Base-by-base conservation (phyloP, 2,113 vertebrate genomes). In the Larimichthys polyactis region DNA sequence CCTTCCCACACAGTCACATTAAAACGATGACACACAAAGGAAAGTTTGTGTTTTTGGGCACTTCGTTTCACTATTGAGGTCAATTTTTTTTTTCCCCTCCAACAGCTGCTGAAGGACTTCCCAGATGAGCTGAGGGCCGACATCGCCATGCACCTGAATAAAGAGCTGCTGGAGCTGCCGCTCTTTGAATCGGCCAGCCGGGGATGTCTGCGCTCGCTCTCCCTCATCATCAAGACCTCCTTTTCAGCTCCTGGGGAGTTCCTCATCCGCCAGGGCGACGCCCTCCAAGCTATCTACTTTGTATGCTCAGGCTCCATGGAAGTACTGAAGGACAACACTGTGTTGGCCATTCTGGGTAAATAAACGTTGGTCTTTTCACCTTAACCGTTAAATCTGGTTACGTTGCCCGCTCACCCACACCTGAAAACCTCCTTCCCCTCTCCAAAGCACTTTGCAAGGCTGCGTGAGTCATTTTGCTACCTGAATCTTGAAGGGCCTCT, bases 271-370 rank as follows among this genome's bases (percentile, higher is more conserved):
- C 95, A 96, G 78, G 95, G 95, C 0, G 95, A 96, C 20, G 95
- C 95, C 2, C 93, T 96, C 20, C 95, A 95, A 88, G 95, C 95
- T 6, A 95, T 96, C 78, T 96, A 96, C 90, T 96, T 96, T 3
- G 95, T 95, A 0, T 96, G 95, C 86, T 96, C 94, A 0, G 95
- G 95, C 12, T 96, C 95, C 78, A 95, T 96, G 95, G 95, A 95
- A 78, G 95, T 95, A 0, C 86, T 96, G 58, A 96, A 95, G 89
- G 95, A 96, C 76, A 94, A 91, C 92, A 96, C 94, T 0, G 95
- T 96, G 68, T 85, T 95, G 15, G 95, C 95, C 29, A 96, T 96
- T 72, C 86, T 96, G 55, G 95, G 95, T 95, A 89, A 46, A 4
- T 4, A 46, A 46, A 46, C 3, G 4, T 46, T 12, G 12, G 44